phyloP scores from a whole-genome alignment of 35 echinoderm and acorn worm species.

The Ophiothrix spiculata region DNA sequence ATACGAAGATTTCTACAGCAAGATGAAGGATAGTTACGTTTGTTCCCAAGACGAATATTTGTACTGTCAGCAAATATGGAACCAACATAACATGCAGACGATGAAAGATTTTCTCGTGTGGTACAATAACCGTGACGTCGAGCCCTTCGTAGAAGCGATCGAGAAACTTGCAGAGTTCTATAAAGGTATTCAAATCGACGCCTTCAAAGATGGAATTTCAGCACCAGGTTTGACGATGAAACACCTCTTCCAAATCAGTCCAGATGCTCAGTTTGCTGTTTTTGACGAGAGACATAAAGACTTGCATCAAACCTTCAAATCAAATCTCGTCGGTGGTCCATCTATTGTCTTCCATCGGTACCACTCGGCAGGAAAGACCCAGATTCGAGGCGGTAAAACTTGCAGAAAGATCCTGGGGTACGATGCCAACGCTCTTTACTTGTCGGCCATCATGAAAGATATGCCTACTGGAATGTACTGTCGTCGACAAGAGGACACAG shows the following conservation, averaged over 20 bases:
- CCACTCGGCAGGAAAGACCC: background rate
- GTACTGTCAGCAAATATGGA: conserved; percentile 15
- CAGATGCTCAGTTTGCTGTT: background rate
- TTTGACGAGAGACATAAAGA: background rate
- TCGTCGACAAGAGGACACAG: background rate
- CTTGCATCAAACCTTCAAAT: background rate
- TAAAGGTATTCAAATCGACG: conserved; percentile 19
- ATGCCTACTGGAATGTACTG: conserved; percentile 21
- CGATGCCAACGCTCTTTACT: conserved; percentile 33
- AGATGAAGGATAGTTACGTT: background rate
- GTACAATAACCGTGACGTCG: conserved; percentile 51
- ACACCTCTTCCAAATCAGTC: background rate
- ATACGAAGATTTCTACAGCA: background rate
- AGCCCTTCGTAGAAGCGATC: conserved; percentile 38
- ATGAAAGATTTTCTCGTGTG: conserved; percentile 41
- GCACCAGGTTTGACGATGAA: conserved; percentile 32
- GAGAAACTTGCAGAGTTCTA: conserved; percentile 44
- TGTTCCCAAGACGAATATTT: background rate
- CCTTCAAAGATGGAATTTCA: conserved; percentile 48
- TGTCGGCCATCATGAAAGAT: conserved; percentile 8
- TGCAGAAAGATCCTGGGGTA: conserved; percentile 27
- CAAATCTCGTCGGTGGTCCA: conserved; percentile 26
- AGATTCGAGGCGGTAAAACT: conserved; percentile 8
- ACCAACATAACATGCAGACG: conserved; percentile 17
- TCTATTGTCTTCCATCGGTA: conserved; percentile 22